Base-by-base conservation (phyloP, 2,797 vertebrate genomes). In the Apogon talboti region DNA sequence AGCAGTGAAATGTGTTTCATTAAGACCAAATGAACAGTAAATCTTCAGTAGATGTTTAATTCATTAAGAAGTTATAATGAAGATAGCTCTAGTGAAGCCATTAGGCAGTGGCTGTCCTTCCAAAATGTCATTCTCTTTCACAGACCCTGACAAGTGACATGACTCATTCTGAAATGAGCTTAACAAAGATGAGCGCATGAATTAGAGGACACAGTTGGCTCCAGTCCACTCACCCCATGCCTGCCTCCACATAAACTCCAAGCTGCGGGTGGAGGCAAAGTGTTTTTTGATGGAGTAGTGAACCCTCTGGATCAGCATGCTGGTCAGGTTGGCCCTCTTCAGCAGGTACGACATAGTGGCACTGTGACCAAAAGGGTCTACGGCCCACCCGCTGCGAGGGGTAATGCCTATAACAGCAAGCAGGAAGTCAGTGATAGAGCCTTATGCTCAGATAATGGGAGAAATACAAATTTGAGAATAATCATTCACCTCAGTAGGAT, bases 191-290 rank as follows among this genome's bases (percentile, higher is more conserved):
- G 45, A 87, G 53, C 51, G 64, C 30, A 71, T 76, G 70, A 83
- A 71, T 79, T 55, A 66, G 40, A 81, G 49, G 62, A 54, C 45
- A 11, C 43, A 11, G 15, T 28, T 72, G 69, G 66, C 63, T 18
- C 6, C 10, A 30, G 16, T 63, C 33, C 57, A 83, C 93, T 94
- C 90, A 99, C 98, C 98, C 98, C 98, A 99, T 0, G 93, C 87
- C 91, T 99, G 98, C 84, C 98, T 95, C 98, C 98, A 99, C 96
- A 99, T 98, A 87, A 99, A 99, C 92, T 99, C 98, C 87, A 99
- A 89, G 81, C 89, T 99, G 71, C 89, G 95, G 1, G 94, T 97
- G 72, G 96, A 94, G 4, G 97, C 62, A 46, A 99, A 97, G 91
- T 99, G 96, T 81, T 99, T 99, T 93, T 99, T 99, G 91, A 99